Conservation (phyloP, 1,140 invertebrate genomes). For the Diuraphis noxia region DNA sequence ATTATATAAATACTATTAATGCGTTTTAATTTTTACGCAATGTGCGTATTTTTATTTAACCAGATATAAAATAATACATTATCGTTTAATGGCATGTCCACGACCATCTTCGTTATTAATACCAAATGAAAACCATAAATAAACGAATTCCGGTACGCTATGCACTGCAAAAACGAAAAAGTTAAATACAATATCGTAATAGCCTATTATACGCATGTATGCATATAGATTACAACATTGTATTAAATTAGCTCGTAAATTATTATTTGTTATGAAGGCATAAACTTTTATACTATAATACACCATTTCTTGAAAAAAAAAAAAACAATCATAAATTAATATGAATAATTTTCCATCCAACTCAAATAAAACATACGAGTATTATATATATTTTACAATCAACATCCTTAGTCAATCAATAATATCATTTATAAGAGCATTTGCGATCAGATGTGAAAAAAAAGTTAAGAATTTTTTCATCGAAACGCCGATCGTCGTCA, state of each 20-base stretch:
- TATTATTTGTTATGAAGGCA: neutral
- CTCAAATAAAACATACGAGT: too few species aligned
- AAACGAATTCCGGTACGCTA: neutral
- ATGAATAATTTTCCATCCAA: too few species aligned
- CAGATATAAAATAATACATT: neutral
- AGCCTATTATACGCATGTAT: neutral
- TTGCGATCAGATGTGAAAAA: neutral
- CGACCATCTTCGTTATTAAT: neutral
- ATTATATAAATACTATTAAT: too few species aligned
- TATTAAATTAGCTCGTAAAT: neutral
- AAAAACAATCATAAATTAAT: too few species aligned
- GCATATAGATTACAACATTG: accelerated
- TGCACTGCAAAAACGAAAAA: neutral
- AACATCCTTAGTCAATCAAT: neutral
- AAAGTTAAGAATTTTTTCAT: neutral
- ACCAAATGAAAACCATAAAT: neutral
- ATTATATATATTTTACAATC: neutral
- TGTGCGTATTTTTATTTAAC: neutral
- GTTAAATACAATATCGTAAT: neutral
- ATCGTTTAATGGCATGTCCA: neutral
- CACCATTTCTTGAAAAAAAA: too few species aligned
- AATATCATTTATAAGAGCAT: neutral
- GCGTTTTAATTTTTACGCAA: neutral
- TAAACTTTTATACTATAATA: neutral
- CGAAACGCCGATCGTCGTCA: neutral